A percentile compares a stretch with the other conserved stretches of the same genome.
phyloP scores from a whole-genome alignment of 2,888 invertebrate genomes.

The Brachycybe producta region DNA sequence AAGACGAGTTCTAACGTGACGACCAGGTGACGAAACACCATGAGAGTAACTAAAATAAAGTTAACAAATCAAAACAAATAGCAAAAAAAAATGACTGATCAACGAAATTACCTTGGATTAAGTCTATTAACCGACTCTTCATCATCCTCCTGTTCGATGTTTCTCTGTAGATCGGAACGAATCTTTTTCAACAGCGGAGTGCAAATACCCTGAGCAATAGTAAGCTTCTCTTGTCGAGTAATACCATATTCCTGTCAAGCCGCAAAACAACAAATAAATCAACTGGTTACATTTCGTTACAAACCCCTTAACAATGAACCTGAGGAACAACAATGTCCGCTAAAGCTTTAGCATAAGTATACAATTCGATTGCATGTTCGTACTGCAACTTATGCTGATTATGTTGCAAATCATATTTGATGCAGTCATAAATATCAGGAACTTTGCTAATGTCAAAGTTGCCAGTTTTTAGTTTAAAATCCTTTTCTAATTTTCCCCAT shows the following conservation, averaged over 20 bases:
- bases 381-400: constrained; percentile 84
- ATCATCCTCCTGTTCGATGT: constrained; percentile 67
- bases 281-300: not conserved
- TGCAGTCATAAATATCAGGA: constrained; percentile 98
- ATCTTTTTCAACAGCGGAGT: constrained; percentile 92
- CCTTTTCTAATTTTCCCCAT: constrained; percentile 97
- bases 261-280: not conserved
- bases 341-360: constrained; percentile 88
- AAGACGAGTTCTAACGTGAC: constrained; percentile 94
- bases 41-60: constrained; percentile 64
- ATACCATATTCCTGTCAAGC: constrained; percentile 77
- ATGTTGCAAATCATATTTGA: constrained; percentile 96
- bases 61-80: not conserved
- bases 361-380: constrained; percentile 71
- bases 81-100: constrained; percentile 7
- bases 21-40: constrained; percentile 93
- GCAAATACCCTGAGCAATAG: constrained; percentile 94
- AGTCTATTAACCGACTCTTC: constrained; percentile 91
- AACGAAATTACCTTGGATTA: constrained; percentile 64
- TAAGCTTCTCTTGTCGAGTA: constrained; percentile 84
- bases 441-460: constrained; percentile 96
- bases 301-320: constrained; percentile 36
- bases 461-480: constrained; percentile 85
- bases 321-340: constrained; percentile 99
- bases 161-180: constrained; percentile 81